phyloP scores from a whole-genome alignment of 2,888 invertebrate genomes.

The Parnassius smintheus region DNA sequence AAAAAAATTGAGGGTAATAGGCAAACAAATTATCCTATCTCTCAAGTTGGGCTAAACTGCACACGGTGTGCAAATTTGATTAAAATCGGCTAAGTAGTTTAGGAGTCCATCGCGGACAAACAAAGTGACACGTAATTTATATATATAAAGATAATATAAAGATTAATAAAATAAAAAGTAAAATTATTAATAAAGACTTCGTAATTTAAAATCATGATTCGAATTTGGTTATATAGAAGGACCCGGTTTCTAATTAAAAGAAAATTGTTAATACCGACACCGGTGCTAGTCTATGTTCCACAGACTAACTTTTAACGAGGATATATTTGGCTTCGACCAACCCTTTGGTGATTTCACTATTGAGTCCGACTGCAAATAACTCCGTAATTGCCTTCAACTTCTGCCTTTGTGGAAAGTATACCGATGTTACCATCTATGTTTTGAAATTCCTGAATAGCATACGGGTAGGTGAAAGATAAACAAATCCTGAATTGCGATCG shows the following conservation, averaged over 20 bases:
- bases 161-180: not conserved
- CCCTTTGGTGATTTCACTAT: constrained; percentile 79
- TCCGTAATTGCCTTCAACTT: constrained; percentile 78
- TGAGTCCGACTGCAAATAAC: constrained; percentile 78
- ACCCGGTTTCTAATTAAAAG: constrained; percentile 77
- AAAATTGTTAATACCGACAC: constrained; percentile 77
- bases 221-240: constrained; percentile 66
- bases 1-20: too few species aligned
- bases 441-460: constrained; percentile 38
- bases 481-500: constrained; percentile 8
- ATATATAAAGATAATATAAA: too few species aligned
- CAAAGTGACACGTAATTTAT: too few species aligned
- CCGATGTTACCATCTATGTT: constrained; percentile 45
- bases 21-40: too few species aligned
- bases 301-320: constrained; percentile 80
- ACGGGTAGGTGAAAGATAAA: constrained; percentile 29
- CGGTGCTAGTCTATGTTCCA: constrained; percentile 53
- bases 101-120: too few species aligned
- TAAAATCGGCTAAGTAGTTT: too few species aligned
- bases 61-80: too few species aligned
- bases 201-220: constrained; percentile 55
- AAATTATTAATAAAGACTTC: constrained; percentile 27
- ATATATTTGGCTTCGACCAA: constrained; percentile 78
- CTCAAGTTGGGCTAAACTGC: too few species aligned
- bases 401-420: constrained; percentile 59